phyloP scores from a whole-genome alignment of 2,888 invertebrate species.

The Hoplodrina ambigua region DNA sequence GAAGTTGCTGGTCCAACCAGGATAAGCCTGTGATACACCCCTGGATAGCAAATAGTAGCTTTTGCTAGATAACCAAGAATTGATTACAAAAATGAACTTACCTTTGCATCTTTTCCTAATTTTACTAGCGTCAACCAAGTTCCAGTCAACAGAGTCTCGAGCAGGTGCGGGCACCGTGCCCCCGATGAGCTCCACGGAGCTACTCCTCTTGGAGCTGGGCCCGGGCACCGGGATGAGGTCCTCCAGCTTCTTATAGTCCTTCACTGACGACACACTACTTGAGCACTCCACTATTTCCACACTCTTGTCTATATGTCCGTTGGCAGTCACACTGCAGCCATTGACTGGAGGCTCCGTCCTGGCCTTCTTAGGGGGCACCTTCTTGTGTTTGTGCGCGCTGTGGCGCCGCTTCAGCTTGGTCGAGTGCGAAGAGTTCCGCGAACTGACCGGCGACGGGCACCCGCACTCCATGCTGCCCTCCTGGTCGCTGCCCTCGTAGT shows the following conservation, averaged over 20 bases:
- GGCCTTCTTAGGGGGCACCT: constrained; percentile 79
- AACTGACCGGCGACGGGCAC: constrained; percentile 86
- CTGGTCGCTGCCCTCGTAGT: constrained; percentile 94
- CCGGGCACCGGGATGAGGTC: constrained; percentile 77
- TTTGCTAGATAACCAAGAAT: not conserved
- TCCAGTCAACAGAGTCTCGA: constrained; percentile 87
- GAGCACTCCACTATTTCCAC: constrained; percentile 83
- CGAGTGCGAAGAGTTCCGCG: constrained; percentile 86
- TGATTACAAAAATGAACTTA: constrained; percentile 66
- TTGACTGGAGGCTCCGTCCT: constrained; percentile 79
- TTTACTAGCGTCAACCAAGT: constrained; percentile 89
- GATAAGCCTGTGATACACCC: not conserved
- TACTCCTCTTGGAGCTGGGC: constrained; percentile 80
- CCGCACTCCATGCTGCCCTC: constrained; percentile 91
- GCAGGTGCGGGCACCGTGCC: constrained; percentile 84
- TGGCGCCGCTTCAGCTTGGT: constrained; percentile 83
- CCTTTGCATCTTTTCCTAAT: constrained; percentile 89
- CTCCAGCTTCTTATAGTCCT: constrained; percentile 74
- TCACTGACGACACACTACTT: constrained; percentile 70
- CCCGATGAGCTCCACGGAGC: constrained; percentile 86
- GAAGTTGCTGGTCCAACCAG: not conserved
- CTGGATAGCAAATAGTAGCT: not conserved
- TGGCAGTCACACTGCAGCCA: constrained; percentile 71
- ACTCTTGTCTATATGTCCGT: constrained; percentile 77
- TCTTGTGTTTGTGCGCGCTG: constrained; percentile 82